Conservation (phyloP, 2,888 invertebrate species). For the Neoascia interrupta region DNA sequence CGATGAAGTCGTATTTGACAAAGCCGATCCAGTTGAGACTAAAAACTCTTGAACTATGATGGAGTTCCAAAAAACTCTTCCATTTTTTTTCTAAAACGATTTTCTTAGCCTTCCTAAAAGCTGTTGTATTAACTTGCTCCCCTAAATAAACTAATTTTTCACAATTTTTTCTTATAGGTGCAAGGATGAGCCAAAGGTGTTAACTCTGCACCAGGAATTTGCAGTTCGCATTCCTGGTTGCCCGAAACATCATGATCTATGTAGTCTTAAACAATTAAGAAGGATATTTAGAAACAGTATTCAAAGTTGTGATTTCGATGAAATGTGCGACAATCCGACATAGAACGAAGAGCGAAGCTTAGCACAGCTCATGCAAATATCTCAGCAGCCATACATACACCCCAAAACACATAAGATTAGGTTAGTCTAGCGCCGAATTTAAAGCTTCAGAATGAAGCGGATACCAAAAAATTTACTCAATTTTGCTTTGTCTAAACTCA, state of each 20-base stretch:
- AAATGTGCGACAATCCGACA: constrained; percentile 82
- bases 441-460: constrained; percentile 38
- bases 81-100: too few species aligned
- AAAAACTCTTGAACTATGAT: too few species aligned
- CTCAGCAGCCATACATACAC: constrained; percentile 35
- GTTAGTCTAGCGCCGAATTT: constrained; percentile 49
- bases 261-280: constrained; percentile 83
- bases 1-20: too few species aligned
- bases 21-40: too few species aligned
- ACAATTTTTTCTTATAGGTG: constrained; percentile 80
- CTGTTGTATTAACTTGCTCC: too few species aligned
- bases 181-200: constrained; percentile 80
- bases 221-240: constrained; percentile 86
- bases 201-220: constrained; percentile 88
- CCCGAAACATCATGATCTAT: constrained; percentile 82
- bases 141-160: too few species aligned
- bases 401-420: constrained; percentile 21
- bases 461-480: constrained; percentile 19
- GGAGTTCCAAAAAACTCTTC: too few species aligned
- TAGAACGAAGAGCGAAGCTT: constrained; percentile 35
- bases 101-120: too few species aligned
- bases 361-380: constrained; percentile 10
- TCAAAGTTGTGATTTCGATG: constrained; percentile 84
- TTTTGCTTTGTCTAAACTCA: constrained; percentile 33
- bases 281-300: constrained; percentile 83